Evolutionary conservation across 92 coral and sea anemone genomes (phyloP), one percentile per base, ranked within the genome.

Genomic region (Pocillopora meandrina): DNA sequence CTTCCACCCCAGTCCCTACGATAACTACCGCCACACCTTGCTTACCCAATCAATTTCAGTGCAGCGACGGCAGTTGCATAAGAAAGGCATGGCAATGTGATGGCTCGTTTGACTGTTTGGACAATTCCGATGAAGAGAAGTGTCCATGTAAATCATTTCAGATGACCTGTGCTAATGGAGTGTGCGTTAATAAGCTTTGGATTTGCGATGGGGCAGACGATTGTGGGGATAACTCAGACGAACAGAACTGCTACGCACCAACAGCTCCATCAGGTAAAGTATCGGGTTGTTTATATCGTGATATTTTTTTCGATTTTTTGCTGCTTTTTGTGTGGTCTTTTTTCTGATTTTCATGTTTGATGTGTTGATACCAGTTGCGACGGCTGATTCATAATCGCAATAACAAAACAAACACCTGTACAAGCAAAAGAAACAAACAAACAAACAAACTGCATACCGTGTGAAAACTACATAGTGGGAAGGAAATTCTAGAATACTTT

Each of bases 161-260:
- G 89, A 71, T 94, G 55, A 81, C 83, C 36, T 96, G 99, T 73
- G 90, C 74, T 16, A 94, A 96, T 79, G 97, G 98, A 19, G 52
- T 26, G 20, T 96, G 99, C 76, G 76, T 87, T 18, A 77, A 87
- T 63, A 75, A 57, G 65, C 10, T 56, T 10, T 94, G 95, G 98
- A 63, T 77, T 4, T 96, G 99, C 86, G 98, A 96, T 74, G 93
- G 91, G 1, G 56, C 58, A 5, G 98, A 96, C 56, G 99, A 96
- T 75, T 96, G 99, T 72, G 90, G 88, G 11, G 99, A 96, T 77
- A 74, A 87, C 55, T 83, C 93, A 17, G 99, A 96, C 77, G 99
- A 96, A 87, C 82, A 78, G 33, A 94, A 96, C 86, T 96, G 99
- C 80, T 76, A 85, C 15, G 35, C 11, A 16, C 77, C 82, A 47